phyloP scores from a whole-genome alignment of 2,888 invertebrate genomes.

The Falcaria lacertinaria region DNA sequence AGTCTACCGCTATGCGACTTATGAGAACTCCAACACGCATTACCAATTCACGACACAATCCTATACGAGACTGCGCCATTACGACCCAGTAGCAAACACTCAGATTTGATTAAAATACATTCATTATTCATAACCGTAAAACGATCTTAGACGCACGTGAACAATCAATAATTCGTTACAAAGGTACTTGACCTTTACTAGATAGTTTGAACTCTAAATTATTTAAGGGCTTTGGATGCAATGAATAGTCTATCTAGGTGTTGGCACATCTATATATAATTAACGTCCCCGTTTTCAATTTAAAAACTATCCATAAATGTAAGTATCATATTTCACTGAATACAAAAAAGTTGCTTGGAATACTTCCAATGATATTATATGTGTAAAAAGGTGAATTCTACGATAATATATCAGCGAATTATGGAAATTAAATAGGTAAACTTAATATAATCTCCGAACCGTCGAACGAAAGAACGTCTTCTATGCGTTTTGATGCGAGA shows the following conservation, averaged over 20 bases:
- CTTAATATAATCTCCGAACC: no score
- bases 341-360: no score
- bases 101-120: neutral
- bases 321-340: no score
- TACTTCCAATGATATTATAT: no score
- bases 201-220: neutral
- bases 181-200: neutral
- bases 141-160: neutral
- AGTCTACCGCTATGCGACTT: no score
- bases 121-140: neutral
- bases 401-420: no score
- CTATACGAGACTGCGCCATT: neutral
- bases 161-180: slow-evolving; percentile 1
- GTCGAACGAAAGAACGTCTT: no score
- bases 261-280: neutral
- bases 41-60: neutral
- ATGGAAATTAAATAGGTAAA: no score
- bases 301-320: no score
- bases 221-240: neutral
- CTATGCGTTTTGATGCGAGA: no score
- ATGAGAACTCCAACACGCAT: neutral
- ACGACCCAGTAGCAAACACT: neutral
- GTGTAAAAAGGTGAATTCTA: no score
- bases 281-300: neutral
- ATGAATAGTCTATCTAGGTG: neutral